Evolutionary conservation across 2,113 vertebrate species (phyloP), one percentile per base, ranked within the genome.

Genomic region (Hyperopisus bebe): DNA sequence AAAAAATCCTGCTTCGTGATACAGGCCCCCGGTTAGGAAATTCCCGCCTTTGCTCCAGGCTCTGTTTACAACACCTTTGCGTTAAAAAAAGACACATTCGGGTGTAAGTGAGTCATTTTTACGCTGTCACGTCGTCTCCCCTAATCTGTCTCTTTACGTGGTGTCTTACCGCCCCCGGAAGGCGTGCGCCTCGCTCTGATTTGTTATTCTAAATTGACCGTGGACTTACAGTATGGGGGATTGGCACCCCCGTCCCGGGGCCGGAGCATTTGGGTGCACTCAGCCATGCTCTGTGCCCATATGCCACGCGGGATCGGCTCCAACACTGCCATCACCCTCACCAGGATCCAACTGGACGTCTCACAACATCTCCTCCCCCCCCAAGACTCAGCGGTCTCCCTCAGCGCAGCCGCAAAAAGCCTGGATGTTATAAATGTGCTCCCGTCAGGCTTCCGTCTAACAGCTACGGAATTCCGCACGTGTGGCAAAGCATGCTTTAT

Each of bases 181-280:
- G 47, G 48, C 46, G 27, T 47, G 88, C 70, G 8, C 46, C 17
- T 35, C 31, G 31, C 46, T 6, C 66, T 82, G 66, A 89, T 89
- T 80, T 89, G 88, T 74, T 89, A 74, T 89, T 89, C 70, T 88
- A 95, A 95, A 95, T 93, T 95, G 93, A 94, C 95, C 94, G 95
- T 95, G 95, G 95, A 95, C 95, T 94, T 94, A 85, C 92, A 89
- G 92, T 94, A 94, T 94, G 93, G 93, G 94, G 94, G 92, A 93
- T 93, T 95, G 95, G 96, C 95, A 95, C 94, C 91, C 53, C 92
- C 92, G 42, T 95, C 92, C 90, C 90, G 50, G 90, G 93, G 92
- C 94, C 94, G 94, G 92, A 93, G 94, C 94, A 95, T 96, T 95
- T 94, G 95, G 96, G 95, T 94, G 94, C 96, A 94, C 93, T 95